Percentiles rank a stretch among this genome's conserved stretches.
Conservation (phyloP, 1,140 invertebrate species). For the Nebria ingens region DNA sequence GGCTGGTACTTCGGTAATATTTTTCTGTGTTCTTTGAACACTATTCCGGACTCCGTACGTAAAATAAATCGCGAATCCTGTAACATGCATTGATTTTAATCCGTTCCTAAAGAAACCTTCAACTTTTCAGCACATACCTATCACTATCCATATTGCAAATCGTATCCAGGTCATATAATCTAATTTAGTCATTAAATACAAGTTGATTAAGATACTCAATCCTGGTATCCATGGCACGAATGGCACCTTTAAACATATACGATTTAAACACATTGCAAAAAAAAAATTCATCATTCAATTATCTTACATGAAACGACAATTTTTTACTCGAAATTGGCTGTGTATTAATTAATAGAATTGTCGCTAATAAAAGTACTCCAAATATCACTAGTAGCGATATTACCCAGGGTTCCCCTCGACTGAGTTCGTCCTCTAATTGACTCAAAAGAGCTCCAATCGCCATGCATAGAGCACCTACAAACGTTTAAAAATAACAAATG, state of each 20-base stretch:
- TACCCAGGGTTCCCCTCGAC: conserved; percentile 26
- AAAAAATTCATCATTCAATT: conserved; percentile 12
- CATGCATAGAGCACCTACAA: conserved; percentile 42
- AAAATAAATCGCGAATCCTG: conserved; percentile 46
- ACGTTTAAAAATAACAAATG: no score
- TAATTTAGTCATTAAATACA: conserved; percentile 81
- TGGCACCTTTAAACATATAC: conserved; percentile 69
- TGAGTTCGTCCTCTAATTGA: conserved; percentile 33
- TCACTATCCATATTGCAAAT: conserved; percentile 70
- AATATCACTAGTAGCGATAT: conserved; percentile 29
- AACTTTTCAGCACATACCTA: conserved; percentile 39
- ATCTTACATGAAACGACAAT: conserved; percentile 29
- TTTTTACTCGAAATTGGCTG: conserved; percentile 44
- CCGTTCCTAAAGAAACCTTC: conserved; percentile 11
- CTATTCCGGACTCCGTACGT: conserved; percentile 49
- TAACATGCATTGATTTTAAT: conserved; percentile 18
- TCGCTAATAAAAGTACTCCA: conserved; percentile 32
- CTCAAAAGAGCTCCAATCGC: conserved; percentile 37
- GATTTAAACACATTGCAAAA: not conserved
- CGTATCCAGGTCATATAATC: conserved; percentile 75
- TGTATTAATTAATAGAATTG: conserved; percentile 41
- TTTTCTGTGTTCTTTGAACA: conserved; percentile 34
- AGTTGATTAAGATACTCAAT: conserved; percentile 73
- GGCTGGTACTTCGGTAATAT: not conserved
- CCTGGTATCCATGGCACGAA: conserved; percentile 76